Evolutionary conservation across 2,888 invertebrate species (phyloP).

Genomic region (Heliothis peltigera): DNA sequence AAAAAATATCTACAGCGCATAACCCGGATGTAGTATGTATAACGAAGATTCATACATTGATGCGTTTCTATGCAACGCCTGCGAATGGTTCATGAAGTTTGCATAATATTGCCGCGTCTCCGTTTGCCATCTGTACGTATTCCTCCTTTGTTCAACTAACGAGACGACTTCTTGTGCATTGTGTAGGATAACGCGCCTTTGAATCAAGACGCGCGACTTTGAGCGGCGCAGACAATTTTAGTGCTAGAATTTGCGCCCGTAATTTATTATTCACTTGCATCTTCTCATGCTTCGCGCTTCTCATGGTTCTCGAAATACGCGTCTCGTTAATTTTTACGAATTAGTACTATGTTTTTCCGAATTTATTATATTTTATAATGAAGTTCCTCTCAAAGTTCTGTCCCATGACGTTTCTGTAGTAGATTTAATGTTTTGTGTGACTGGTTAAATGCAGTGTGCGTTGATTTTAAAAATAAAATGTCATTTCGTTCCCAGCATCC

Average conservation of each 20-base stretch:
- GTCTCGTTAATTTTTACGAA: not conserved
- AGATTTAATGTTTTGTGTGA: too few relatives aligned
- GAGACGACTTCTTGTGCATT: not conserved
- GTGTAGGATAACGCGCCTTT: not conserved
- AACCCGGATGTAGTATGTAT: not conserved
- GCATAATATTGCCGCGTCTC: constrained; percentile 1
- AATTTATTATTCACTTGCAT: not conserved
- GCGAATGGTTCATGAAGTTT: constrained; percentile 1
- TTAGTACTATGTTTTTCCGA: too few relatives aligned
- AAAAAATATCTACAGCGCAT: too few relatives aligned
- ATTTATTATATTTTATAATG: too few relatives aligned
- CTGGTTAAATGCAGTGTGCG: too few relatives aligned
- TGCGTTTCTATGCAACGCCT: not conserved
- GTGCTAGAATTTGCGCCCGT: not conserved
- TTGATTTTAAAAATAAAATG: too few relatives aligned
- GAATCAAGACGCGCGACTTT: not conserved
- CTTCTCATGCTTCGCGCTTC: not conserved
- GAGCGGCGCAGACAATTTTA: not conserved
- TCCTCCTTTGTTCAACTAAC: constrained; percentile 2
- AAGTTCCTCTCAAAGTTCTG: too few relatives aligned
- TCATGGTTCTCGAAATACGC: not conserved
- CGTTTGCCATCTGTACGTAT: constrained; percentile 1
- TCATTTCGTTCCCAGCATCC: too few relatives aligned
- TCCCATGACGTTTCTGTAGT: too few relatives aligned
- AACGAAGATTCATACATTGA: not conserved